Conservation (phyloP, 2,888 invertebrate species). For the Abscondita cerata region DNA sequence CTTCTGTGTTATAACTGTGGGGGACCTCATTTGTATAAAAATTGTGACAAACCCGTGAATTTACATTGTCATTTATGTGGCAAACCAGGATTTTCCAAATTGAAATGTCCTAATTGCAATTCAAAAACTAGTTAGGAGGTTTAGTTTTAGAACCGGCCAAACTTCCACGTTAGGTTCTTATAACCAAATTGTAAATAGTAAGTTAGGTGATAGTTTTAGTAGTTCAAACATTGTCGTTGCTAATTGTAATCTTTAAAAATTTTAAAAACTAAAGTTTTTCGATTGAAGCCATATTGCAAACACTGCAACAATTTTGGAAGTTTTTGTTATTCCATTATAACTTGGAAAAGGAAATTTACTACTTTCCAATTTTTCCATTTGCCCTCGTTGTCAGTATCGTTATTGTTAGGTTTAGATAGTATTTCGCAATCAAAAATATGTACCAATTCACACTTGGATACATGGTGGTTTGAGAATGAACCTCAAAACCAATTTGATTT, state of each 20-base stretch:
- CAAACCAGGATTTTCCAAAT: background rate
- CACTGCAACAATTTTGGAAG: background rate
- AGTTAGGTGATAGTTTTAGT: too few relatives aligned
- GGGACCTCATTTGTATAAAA: background rate
- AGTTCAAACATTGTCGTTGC: background rate
- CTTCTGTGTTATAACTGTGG: background rate
- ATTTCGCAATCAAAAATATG: too few relatives aligned
- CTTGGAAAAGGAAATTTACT: background rate
- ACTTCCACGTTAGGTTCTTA: background rate
- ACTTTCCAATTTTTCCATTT: background rate
- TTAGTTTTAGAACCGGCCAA: slow-evolving; percentile 3
- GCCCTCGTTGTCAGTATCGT: too few relatives aligned
- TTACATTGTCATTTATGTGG: background rate
- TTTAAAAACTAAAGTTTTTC: background rate
- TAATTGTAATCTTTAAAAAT: background rate
- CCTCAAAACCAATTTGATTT: background rate
- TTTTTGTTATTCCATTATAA: background rate
- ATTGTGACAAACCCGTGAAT: background rate
- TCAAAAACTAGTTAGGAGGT: slow-evolving; percentile 1
- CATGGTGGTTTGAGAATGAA: too few relatives aligned
- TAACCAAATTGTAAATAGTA: too few relatives aligned
- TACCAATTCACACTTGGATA: too few relatives aligned
- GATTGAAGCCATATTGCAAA: background rate
- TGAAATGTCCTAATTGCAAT: slow-evolving; percentile 2
- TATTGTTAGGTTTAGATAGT: too few relatives aligned